phyloP scores from a whole-genome alignment of 2,888 invertebrate species.

The Cepaea hortensis region DNA sequence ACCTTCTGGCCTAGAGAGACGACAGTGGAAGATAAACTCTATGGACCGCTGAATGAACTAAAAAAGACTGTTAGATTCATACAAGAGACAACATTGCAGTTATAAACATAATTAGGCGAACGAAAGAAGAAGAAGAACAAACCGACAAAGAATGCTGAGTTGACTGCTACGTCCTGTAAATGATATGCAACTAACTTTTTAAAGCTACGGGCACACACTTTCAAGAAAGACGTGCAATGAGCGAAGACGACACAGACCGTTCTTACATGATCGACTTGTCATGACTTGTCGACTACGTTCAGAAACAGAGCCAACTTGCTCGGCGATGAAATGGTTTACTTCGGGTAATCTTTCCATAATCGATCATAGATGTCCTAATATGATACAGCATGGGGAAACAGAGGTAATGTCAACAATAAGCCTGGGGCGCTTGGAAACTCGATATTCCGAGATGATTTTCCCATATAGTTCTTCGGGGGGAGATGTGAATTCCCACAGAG shows the following conservation, averaged over 20 bases:
- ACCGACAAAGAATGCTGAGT: no score
- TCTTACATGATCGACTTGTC: background rate
- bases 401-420: conserved; percentile 18
- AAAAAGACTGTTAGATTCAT: no score
- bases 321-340: background rate
- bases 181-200: no score
- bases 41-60: no score
- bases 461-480: conserved; percentile 4
- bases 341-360: conserved; percentile 15
- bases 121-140: no score
- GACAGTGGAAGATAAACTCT: no score
- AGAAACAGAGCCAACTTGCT: background rate
- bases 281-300: background rate
- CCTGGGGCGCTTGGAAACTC: background rate
- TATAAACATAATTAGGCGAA: no score
- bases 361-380: conserved; percentile 20
- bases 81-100: no score
- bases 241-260: background rate
- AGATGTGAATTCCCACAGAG: conserved; percentile 10
- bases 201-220: no score
- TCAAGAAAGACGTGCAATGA: no score
- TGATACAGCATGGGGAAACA: background rate
- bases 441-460: conserved; percentile 22
- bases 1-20: no score
- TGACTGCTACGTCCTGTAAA: no score